A percentile compares a stretch with the other conserved stretches of the same genome.
These are phyloP conservation scores for Galago senegalensis DNA, from an alignment of 2,797 vertebrate genomes.

Conservation along the genomic window DNA sequence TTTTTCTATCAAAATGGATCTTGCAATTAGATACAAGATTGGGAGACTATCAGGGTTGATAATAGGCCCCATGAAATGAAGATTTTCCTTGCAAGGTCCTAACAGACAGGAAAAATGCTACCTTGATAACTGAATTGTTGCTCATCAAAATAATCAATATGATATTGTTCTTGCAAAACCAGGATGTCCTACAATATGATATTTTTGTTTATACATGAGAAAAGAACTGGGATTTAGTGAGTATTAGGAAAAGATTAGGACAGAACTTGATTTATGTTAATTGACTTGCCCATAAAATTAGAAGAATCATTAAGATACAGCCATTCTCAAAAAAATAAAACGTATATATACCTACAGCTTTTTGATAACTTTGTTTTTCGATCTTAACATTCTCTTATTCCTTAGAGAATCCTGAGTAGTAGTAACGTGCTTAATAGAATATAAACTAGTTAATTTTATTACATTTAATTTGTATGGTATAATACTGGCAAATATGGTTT, in stretches of 20 bases:
- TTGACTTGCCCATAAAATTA: conserved; percentile 34
- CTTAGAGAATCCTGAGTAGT: conserved; percentile 21
- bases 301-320: conserved; percentile 36
- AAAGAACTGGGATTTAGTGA: background rate
- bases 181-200: background rate
- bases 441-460: background rate
- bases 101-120: background rate
- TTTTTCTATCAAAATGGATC: conserved; percentile 8
- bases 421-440: background rate
- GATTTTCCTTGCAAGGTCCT: background rate
- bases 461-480: conserved; percentile 6
- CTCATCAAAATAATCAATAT: background rate
- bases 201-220: background rate
- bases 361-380: conserved; percentile 37
- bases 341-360: background rate
- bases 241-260: background rate
- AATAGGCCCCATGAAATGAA: background rate
- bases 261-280: background rate
- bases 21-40: background rate
- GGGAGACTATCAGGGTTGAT: background rate
- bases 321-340: background rate
- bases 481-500: background rate
- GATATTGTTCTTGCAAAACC: background rate
- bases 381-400: conserved; percentile 35
- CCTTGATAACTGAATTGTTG: background rate